Percentiles rank a stretch among this genome's conserved stretches.
phyloP scores from a whole-genome alignment of 2,797 vertebrate genomes.

The Notolabrus celidotus region DNA sequence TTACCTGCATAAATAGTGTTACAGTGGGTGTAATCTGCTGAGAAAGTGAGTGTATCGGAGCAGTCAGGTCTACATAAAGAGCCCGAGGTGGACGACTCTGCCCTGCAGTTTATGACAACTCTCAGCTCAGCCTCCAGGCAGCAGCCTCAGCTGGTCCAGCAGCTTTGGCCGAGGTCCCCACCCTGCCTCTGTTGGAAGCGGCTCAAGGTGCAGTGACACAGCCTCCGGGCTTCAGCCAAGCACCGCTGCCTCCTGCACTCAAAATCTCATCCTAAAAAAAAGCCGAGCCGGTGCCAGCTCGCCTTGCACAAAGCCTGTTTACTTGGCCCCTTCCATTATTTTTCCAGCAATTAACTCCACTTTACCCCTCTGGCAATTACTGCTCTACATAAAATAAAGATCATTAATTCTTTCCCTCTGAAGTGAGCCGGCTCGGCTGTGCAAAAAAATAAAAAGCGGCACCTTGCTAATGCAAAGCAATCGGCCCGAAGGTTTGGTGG shows the following conservation, averaged over 20 bases:
- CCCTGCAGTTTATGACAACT: conserved; percentile 22
- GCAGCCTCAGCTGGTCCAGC: conserved; percentile 36
- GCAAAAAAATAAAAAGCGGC: conserved; percentile 49
- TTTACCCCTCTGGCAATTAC: conserved; percentile 82
- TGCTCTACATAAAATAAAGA: conserved; percentile 85
- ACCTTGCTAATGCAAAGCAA: conserved; percentile 69
- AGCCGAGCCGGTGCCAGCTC: conserved; percentile 50
- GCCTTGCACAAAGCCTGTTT: conserved; percentile 68
- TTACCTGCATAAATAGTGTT: background rate
- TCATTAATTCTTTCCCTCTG: conserved; percentile 76
- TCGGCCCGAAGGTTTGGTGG: conserved; percentile 72
- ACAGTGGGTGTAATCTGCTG: background rate
- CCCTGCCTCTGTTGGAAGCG: conserved; percentile 47
- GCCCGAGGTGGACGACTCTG: conserved; percentile 28
- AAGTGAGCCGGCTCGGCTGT: conserved; percentile 51
- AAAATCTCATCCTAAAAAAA: conserved; percentile 71
- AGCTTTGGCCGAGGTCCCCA: conserved; percentile 50
- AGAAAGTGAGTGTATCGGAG: conserved; percentile 16
- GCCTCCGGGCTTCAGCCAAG: conserved; percentile 56
- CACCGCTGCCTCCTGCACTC: conserved; percentile 59
- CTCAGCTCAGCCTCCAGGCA: conserved; percentile 35
- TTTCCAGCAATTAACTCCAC: conserved; percentile 83
- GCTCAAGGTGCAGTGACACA: conserved; percentile 66
- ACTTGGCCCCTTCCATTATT: conserved; percentile 76
- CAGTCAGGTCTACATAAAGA: conserved; percentile 16